Percentiles rank a stretch among this genome's conserved stretches.
These are phyloP conservation scores for Psix sp. DNA, from an alignment of 1,140 invertebrate genomes.

Conservation along the genomic window DNA sequence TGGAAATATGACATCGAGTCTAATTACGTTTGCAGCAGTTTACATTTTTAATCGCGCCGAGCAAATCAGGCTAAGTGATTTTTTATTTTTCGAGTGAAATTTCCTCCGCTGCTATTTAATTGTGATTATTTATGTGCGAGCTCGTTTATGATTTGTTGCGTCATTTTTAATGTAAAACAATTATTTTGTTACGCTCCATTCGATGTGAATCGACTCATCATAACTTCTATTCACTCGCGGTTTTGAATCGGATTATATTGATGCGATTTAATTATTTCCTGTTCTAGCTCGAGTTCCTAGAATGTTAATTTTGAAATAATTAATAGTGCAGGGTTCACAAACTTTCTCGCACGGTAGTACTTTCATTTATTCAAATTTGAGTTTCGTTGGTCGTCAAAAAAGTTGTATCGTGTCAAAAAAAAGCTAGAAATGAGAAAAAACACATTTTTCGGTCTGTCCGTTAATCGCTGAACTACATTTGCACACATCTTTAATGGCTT, in stretches of 20 bases:
- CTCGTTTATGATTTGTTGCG: too few relatives aligned
- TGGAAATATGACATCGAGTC: too few relatives aligned
- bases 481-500: slow-evolving; percentile 14
- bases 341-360: slow-evolving; percentile 46
- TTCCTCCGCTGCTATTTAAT: too few relatives aligned
- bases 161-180: too few relatives aligned
- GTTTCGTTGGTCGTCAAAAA: slow-evolving; percentile 41
- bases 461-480: slow-evolving; percentile 44
- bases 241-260: background rate
- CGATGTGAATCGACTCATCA: too few relatives aligned
- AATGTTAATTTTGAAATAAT: slow-evolving; percentile 50
- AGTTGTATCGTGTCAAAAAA: slow-evolving; percentile 7
- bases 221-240: background rate
- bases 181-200: too few relatives aligned
- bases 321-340: slow-evolving; percentile 54
- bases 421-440: slow-evolving; percentile 19
- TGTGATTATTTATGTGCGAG: too few relatives aligned
- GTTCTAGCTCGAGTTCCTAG: background rate
- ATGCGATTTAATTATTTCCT: background rate
- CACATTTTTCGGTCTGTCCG: slow-evolving; percentile 24
- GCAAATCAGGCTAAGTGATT: too few relatives aligned
- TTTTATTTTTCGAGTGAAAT: too few relatives aligned
- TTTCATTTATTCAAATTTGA: slow-evolving; percentile 59
- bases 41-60: too few relatives aligned
- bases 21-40: too few relatives aligned